These are phyloP conservation scores for Carabus problematicus DNA, from an alignment of 2,888 invertebrate genomes.

Conservation along the genomic window DNA sequence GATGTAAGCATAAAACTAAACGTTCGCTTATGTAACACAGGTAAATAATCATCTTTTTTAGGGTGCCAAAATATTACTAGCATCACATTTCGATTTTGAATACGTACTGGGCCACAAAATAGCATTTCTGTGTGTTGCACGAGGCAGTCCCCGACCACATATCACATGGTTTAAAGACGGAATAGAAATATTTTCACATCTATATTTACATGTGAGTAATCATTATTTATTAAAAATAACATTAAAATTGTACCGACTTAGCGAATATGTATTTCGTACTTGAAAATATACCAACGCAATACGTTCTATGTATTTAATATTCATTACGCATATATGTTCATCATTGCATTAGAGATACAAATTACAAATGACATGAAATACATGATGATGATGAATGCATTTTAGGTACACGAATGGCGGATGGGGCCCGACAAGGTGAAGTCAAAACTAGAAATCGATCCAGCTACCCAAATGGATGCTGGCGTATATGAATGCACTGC, in stretches of 20 bases:
- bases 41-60: constrained; percentile 55
- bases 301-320: not conserved
- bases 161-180: constrained; percentile 98
- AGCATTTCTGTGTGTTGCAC: constrained; percentile 89
- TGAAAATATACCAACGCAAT: not conserved
- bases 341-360: no score
- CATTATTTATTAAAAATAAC: no score
- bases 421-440: constrained; percentile 83
- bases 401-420: constrained; percentile 88
- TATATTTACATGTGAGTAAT: constrained; percentile 81
- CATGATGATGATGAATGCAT: constrained; percentile 9
- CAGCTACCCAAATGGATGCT: constrained; percentile 94
- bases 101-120: constrained; percentile 94
- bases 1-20: constrained; percentile 67
- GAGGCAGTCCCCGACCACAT: constrained; percentile 87
- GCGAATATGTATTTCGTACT: no score
- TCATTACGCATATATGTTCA: not conserved
- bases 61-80: constrained; percentile 89
- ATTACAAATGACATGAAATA: no score
- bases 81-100: constrained; percentile 93
- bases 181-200: constrained; percentile 88
- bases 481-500: constrained; percentile 95
- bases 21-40: not conserved
- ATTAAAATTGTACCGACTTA: no score
- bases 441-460: constrained; percentile 93